Base-by-base conservation (phyloP, 1,140 invertebrate species). In the Frieseomelitta varia region DNA sequence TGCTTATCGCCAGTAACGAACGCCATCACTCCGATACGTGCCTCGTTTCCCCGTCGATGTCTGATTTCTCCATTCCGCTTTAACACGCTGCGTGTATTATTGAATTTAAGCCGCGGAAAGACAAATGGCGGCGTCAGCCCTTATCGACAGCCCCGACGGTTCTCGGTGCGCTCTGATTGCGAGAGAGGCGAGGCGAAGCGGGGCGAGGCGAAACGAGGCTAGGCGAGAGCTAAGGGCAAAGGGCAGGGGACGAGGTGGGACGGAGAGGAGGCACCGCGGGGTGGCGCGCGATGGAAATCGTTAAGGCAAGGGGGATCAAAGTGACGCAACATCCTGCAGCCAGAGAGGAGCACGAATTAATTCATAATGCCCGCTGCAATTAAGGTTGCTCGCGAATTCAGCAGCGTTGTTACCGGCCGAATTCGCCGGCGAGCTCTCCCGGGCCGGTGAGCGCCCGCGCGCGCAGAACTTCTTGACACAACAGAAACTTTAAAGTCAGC, bases 311-410 rank as follows among this genome's bases (percentile, higher is more conserved):
- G 30, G 30, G 76, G 61, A 86, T 79, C 85, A 63, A 56, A 12
- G 65, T 73, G 72, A 84, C 68, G 77, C 27, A 34, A 56, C 78
- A 47, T 85, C 34, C 69, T 77, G 63, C 80, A 68, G 75, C 47
- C n/a, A 6, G 58, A 27, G 69, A 34, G 71, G 12, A 58, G 78
- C 76, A 85, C 86, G 67, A 90, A 89, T 90, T 89, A 87, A 90
- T 87, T 89, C 83, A 87, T 90, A 90, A 90, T 89, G 79, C 80
- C 47, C 55, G 67, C 47, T 69, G 85, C 80, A 91, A 92, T 93
- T 91, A 92, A 92, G 90, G 79, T 87, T 82, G 90, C 87, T 92
- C 87, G 89, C 90, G 88, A 93, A 93, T 92, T 92, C 87, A 82
- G 65, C 81, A 87, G 81, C 81, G 85, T 84, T 90, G 84, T 91